Evolutionary conservation across 2,888 invertebrate genomes (phyloP).

Genomic region (Arrhopalites spinosus): DNA sequence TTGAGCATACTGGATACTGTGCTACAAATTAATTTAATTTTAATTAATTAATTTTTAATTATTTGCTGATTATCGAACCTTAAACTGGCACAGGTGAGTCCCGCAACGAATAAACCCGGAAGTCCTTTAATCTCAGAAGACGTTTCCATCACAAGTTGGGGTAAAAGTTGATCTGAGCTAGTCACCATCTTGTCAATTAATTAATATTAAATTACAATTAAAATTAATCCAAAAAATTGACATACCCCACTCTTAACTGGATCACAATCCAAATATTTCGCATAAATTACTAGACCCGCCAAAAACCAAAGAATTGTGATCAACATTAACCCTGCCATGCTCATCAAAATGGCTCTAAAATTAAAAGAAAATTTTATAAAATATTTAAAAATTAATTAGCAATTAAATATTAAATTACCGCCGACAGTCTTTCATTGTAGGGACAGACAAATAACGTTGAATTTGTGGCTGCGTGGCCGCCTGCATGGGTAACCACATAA

Average conservation of each 20-base stretch:
- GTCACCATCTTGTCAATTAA: neutral
- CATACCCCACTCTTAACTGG: conserved; percentile 74
- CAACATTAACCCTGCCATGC: conserved; percentile 59
- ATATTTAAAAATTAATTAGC: too few relatives aligned
- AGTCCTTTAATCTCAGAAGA: conserved; percentile 76
- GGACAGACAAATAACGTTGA: conserved; percentile 36
- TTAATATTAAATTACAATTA: too few relatives aligned
- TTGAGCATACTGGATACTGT: conserved; percentile 66
- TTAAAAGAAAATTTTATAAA: too few relatives aligned
- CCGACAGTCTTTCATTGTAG: conserved; percentile 1
- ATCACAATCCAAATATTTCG: conserved; percentile 82
- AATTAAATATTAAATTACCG: too few relatives aligned
- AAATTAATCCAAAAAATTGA: neutral
- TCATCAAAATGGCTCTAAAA: conserved; percentile 52
- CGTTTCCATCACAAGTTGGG: conserved; percentile 83
- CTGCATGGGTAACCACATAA: conserved; percentile 44
- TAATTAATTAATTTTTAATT: too few relatives aligned
- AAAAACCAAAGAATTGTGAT: conserved; percentile 71
- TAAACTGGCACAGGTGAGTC: conserved; percentile 90
- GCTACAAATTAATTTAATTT: conserved; percentile 58
- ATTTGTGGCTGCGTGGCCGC: conserved; percentile 34
- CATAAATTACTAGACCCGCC: conserved; percentile 83
- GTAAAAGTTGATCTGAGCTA: conserved; percentile 70
- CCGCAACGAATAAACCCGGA: conserved; percentile 91
- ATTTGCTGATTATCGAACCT: conserved; percentile 14